Evolutionary conservation across 92 coral and sea anemone genomes (phyloP).

Genomic region (Zoanthus sansibaricus): DNA sequence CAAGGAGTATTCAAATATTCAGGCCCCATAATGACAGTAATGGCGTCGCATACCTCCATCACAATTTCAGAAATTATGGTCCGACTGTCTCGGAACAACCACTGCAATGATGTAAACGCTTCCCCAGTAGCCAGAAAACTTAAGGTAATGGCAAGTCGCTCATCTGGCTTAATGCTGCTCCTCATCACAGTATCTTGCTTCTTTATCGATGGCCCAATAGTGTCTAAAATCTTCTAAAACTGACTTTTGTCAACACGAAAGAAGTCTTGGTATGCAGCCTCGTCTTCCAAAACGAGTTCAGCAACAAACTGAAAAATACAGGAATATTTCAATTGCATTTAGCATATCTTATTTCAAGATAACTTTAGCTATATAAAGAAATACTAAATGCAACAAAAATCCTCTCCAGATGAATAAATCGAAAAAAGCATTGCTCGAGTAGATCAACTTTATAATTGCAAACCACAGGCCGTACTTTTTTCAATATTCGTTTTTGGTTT

Average conservation of each 20-base stretch:
- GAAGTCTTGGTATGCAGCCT: conserved; percentile 26
- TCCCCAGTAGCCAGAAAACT: neutral
- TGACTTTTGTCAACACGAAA: conserved; percentile 31
- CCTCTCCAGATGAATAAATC: neutral
- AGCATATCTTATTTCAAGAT: neutral
- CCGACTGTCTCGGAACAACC: conserved; percentile 6
- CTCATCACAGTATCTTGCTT: conserved; percentile 59
- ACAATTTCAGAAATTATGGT: neutral
- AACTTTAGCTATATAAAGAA: neutral
- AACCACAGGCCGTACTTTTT: neutral
- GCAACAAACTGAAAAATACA: conserved; percentile 39
- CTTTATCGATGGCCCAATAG: conserved; percentile 18
- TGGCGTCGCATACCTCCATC: neutral
- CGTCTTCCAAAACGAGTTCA: conserved; percentile 36
- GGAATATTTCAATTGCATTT: neutral
- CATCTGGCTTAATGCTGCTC: conserved; percentile 40
- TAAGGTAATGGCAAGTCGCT: conserved; percentile 9
- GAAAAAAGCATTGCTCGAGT: neutral
- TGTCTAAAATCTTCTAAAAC: conserved; percentile 15
- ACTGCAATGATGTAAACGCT: neutral
- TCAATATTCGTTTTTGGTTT: conserved; percentile 26
- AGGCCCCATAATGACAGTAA: neutral
- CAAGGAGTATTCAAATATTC: neutral
- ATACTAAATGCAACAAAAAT: conserved; percentile 15
- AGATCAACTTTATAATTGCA: conserved; percentile 1